Evolutionary conservation across 2,888 invertebrate species (phyloP).

Genomic region (Diploptera punctata): DNA sequence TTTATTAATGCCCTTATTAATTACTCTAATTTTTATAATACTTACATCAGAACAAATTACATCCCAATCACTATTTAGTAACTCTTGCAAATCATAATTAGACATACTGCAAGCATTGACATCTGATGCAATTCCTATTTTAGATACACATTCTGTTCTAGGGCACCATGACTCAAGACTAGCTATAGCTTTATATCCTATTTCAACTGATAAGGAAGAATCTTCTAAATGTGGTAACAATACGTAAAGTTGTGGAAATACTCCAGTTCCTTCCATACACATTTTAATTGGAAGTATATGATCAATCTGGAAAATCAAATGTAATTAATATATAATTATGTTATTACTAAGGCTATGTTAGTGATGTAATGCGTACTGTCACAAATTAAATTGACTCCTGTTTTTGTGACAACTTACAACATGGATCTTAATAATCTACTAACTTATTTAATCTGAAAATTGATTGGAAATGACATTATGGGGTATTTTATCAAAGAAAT

Average conservation of each 20-base stretch:
- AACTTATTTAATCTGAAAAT: too few species aligned
- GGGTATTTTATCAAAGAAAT: too few species aligned
- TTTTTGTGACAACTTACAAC: too few species aligned
- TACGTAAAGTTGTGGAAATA: neutral
- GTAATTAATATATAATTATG: too few species aligned
- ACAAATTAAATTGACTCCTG: too few species aligned
- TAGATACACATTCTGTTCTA: neutral
- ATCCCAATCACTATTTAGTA: neutral
- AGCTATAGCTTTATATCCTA: neutral
- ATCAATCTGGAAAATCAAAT: too few species aligned
- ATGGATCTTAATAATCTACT: too few species aligned
- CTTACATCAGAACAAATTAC: neutral
- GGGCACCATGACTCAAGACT: neutral
- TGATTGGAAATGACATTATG: too few species aligned
- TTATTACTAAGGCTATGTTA: too few species aligned
- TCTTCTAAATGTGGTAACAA: neutral
- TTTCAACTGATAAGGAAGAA: neutral
- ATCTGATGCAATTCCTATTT: neutral
- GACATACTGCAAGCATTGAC: neutral
- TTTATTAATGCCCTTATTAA: too few species aligned
- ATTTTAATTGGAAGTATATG: conserved; percentile 1
- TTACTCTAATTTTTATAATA: too few species aligned
- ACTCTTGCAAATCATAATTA: neutral
- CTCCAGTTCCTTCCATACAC: neutral
- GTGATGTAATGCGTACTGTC: too few species aligned